Evolutionary conservation across 2,888 invertebrate genomes (phyloP).

Genomic region (Andrena dorsata): DNA sequence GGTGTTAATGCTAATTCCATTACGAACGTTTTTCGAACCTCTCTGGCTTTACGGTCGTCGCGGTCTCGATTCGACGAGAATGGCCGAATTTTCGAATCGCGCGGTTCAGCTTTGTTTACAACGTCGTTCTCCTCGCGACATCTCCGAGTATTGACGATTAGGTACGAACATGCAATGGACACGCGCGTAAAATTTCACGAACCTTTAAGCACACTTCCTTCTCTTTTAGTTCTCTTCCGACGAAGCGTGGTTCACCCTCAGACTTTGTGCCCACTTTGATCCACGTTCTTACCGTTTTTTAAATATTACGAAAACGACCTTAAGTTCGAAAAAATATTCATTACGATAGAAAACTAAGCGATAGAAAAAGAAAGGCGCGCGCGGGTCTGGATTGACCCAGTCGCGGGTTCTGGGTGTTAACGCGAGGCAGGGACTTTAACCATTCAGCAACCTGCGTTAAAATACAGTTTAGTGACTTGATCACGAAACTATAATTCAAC

Average conservation of each 20-base stretch:
- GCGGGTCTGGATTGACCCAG: too few relatives aligned
- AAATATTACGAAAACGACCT: background rate
- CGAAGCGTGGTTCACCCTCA: background rate
- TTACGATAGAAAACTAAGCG: too few relatives aligned
- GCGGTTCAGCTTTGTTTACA: slow-evolving; percentile 27
- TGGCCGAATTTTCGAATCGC: slow-evolving; percentile 34
- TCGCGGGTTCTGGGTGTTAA: too few relatives aligned
- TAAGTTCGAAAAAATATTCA: too few relatives aligned
- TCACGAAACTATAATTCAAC: too few relatives aligned
- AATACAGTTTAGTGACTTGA: too few relatives aligned
- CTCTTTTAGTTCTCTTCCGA: background rate
- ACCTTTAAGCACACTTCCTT: slow-evolving; percentile 17
- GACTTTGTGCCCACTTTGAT: background rate
- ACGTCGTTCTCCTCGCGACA: slow-evolving; percentile 49
- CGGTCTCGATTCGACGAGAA: slow-evolving; percentile 24
- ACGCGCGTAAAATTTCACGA: slow-evolving; percentile 58
- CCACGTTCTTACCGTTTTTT: background rate
- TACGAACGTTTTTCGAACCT: background rate
- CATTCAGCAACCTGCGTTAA: too few relatives aligned
- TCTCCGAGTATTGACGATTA: slow-evolving; percentile 75
- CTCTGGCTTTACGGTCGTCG: slow-evolving; percentile 17
- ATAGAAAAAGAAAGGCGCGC: too few relatives aligned
- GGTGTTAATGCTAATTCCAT: too few relatives aligned
- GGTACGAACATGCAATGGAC: slow-evolving; percentile 65
- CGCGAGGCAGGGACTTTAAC: too few relatives aligned